Base-by-base conservation (phyloP, 2,888 invertebrate species). In the Parascotia fuliginaria region DNA sequence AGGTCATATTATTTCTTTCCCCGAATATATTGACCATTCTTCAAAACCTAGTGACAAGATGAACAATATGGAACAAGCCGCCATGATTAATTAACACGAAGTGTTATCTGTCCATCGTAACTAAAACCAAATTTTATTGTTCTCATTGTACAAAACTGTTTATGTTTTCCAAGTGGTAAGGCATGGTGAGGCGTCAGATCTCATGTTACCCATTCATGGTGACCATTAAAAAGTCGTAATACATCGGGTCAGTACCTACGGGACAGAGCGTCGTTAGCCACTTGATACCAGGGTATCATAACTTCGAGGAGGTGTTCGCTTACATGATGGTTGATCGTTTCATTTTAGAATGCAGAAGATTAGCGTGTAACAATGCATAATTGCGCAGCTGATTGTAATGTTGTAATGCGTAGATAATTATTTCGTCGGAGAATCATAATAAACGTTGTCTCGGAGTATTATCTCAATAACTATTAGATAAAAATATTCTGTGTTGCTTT, bases 221-320 rank as follows among this genome's bases (percentile, higher is more conserved):
- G 82, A 60, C 83, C 85, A 90, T 91, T 91, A 91, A 89, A 90
- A 81, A 84, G 81, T 85, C 88, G 86, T 91, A 89, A 89, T 70
- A 42, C 52, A 51, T 43, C 34, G 67, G 75, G 60, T 69, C 71
- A 2, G 77, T 79, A 83, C 88, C 89, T 88, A 89, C 88, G 87
- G 87, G 89, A 91, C 91, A 91, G 90, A 80, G 79, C 72, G 75
- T 90, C 91, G 89, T 91, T 92, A 89, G 87, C 80, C 80, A 91
- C 79, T 73, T 79, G 91, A 90, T 81, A 89, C 89, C 84, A 82
- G 83, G 84, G 80, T 66, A 83, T 86, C 89, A 90, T 89, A 81
- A 85, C 70, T 56, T 36, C 50, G 46, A 54, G 45, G 45, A 49
- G 62, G 74, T 73, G 64, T 73, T 70, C 40, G 59, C 52, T 71